Evolutionary conservation across 2,797 vertebrate species (phyloP), one percentile per base, ranked within the genome.

Genomic region (Tokudaia muenninki): DNA sequence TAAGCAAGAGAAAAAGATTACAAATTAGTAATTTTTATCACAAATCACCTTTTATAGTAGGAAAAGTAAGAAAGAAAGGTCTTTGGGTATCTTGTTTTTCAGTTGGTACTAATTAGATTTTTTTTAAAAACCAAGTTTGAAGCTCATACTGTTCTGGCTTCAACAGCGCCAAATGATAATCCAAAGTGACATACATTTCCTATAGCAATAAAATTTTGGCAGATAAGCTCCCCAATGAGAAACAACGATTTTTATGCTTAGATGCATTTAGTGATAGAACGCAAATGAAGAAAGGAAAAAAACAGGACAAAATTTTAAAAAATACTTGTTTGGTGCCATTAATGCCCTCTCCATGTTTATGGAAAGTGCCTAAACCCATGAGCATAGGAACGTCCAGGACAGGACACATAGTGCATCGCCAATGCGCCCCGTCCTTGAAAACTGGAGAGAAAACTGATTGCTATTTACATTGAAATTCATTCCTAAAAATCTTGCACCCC

Each of bases 141-240:
- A 98, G 79, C 93, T 97, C 82, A 97, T 80, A 95, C 94, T 97
- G 88, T 57, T 98, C 97, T 98, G 97, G 84, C 95, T 98, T 98
- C 95, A 97, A 96, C 97, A 97, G 80, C 97, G 95, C 94, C 97
- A 98, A 97, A 97, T 98, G 97, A 97, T 98, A 98, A 98, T 98
- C 97, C 95, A 97, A 97, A 90, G 90, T 98, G 97, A 98, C 96
- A 98, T 98, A 96, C 92, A 97, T 98, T 98, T 98, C 96, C 97
- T 98, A 96, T 97, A 98, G 97, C 96, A 98, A 97, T 98, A 98
- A 95, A 94, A 92, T 97, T 98, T 98, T 98, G 98, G 95, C 97
- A 98, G 97, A 98, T 98, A 98, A 97, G 94, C 84, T 98, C 95
- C 83, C 97, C 98, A 95, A 98, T 98, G 97, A 98, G 96, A 98